Evolutionary conservation across 2,888 invertebrate genomes (phyloP).

Genomic region (Erebia epiphron): DNA sequence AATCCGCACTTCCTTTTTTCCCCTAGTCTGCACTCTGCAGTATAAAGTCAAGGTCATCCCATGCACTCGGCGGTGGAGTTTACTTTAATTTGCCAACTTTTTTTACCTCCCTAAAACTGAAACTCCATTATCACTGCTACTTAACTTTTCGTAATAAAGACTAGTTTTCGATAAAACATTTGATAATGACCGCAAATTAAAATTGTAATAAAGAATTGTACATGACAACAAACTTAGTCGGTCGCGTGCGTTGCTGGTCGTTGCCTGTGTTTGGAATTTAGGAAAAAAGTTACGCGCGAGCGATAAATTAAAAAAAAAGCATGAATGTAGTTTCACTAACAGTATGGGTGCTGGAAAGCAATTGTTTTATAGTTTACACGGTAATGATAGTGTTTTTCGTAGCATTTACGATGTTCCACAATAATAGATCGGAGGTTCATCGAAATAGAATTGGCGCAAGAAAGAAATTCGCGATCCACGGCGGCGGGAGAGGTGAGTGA

Average conservation of each 20-base stretch:
- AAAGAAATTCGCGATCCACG: constrained; percentile 58
- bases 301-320: constrained; percentile 12
- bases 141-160: constrained; percentile 13
- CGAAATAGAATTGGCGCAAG: constrained; percentile 54
- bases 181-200: constrained; percentile 15
- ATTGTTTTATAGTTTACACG: constrained; percentile 72
- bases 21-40: constrained; percentile 16
- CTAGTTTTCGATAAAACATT: constrained; percentile 6
- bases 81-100: constrained; percentile 8
- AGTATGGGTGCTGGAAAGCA: constrained; percentile 71
- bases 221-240: constrained; percentile 38
- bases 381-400: constrained; percentile 65
- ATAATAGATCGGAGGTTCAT: constrained; percentile 63
- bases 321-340: constrained; percentile 72
- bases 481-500: constrained; percentile 59
- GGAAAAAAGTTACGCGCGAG: constrained; percentile 19
- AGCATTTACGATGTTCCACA: constrained; percentile 68
- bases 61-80: constrained; percentile 14
- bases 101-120: background rate
- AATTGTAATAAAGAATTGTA: constrained; percentile 21
- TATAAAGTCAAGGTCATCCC: constrained; percentile 27
- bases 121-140: background rate
- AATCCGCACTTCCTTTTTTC: constrained; percentile 21
- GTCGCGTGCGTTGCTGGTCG: constrained; percentile 30
- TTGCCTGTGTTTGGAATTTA: constrained; percentile 28